These are phyloP conservation scores for Sinosuthora webbiana DNA, from an alignment of 2,113 vertebrate species.

Conservation along the genomic window DNA sequence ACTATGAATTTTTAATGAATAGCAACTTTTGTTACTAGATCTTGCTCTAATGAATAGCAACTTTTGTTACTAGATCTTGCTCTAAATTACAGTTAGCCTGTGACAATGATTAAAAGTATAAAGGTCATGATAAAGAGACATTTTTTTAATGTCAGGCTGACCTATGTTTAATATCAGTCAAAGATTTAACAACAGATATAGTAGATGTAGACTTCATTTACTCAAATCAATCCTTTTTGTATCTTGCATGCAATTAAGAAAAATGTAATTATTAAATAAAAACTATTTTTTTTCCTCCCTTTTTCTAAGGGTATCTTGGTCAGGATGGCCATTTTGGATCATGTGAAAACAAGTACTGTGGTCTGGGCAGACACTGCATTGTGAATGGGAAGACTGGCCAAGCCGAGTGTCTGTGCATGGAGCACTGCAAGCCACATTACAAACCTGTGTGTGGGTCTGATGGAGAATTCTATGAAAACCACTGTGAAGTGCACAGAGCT, in stretches of 20 bases:
- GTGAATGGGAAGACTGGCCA: slow-evolving; percentile 76
- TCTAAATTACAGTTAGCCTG: slow-evolving; percentile 9
- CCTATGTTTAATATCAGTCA: slow-evolving; percentile 4
- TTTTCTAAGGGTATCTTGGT: slow-evolving; percentile 71
- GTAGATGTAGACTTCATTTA: not conserved
- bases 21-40: not conserved
- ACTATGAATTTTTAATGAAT: not conserved
- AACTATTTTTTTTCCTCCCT: not conserved
- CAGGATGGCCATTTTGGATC: slow-evolving; percentile 70
- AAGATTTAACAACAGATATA: not conserved
- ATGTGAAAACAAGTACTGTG: slow-evolving; percentile 94
- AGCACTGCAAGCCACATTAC: slow-evolving; percentile 86
- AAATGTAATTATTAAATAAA: not conserved
- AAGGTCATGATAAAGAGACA: slow-evolving; percentile 8
- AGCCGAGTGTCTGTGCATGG: slow-evolving; percentile 88
- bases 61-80: not conserved
- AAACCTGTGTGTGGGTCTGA: slow-evolving; percentile 96
- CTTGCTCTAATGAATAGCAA: not conserved
- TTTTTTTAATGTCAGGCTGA: slow-evolving; percentile 10
- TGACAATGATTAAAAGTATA: not conserved
- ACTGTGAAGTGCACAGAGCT: slow-evolving; percentile 91
- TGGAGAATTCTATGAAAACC: slow-evolving; percentile 92
- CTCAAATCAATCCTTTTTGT: not conserved
- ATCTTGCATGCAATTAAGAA: not conserved
- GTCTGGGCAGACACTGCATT: slow-evolving; percentile 88